Conservation (phyloP, 1,140 invertebrate genomes). For the Drosophila littoralis region DNA sequence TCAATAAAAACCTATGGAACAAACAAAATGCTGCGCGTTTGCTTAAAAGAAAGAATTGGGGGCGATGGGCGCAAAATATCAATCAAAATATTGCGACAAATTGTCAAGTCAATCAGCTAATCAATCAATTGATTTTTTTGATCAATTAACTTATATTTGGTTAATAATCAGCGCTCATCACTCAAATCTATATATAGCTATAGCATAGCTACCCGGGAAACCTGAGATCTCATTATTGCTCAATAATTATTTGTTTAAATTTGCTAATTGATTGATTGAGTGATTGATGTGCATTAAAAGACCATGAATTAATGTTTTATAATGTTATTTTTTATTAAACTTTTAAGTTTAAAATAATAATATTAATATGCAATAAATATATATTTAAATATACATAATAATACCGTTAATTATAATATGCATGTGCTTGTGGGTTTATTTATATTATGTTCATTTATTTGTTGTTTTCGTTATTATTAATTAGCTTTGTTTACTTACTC, state of each 20-base stretch:
- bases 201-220: no score
- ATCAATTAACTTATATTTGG: no score
- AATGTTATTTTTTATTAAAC: slow-evolving; percentile 73
- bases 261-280: no score
- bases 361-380: slow-evolving; percentile 80
- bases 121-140: no score
- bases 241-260: no score
- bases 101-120: no score
- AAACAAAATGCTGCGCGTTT: slow-evolving; percentile 7
- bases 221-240: no score
- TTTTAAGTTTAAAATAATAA: slow-evolving; percentile 80
- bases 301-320: neutral
- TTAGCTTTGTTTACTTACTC: slow-evolving; percentile 42
- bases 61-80: neutral
- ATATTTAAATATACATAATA: slow-evolving; percentile 77
- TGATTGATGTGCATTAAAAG: no score
- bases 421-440: slow-evolving; percentile 61
- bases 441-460: slow-evolving; percentile 31
- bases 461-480: slow-evolving; percentile 55
- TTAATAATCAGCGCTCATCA: no score
- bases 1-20: slow-evolving; percentile 48
- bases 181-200: no score
- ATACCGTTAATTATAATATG: slow-evolving; percentile 75
- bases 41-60: neutral
- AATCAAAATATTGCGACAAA: slow-evolving; percentile 7